Evolutionary conservation across 2,113 vertebrate genomes (phyloP).

Genomic region (Oncorhynchus clarkii): DNA sequence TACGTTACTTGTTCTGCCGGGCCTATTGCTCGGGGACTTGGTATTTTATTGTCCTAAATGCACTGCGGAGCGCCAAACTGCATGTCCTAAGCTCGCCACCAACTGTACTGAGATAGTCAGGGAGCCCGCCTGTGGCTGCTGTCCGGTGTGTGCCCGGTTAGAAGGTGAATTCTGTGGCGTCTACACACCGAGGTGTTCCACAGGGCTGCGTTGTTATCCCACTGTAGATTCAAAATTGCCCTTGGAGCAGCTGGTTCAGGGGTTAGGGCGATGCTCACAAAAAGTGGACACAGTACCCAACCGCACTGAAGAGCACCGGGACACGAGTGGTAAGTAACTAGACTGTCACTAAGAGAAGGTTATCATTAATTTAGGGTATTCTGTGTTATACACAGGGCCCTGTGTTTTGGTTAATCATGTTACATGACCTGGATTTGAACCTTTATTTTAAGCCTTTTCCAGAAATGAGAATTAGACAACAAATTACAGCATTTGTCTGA

Average conservation of each 20-base stretch:
- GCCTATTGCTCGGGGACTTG: conserved; percentile 65
- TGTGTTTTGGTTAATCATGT: not conserved
- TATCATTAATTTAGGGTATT: not conserved
- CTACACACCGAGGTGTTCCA: conserved; percentile 86
- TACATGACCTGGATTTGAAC: too few species aligned
- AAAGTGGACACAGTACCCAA: conserved; percentile 68
- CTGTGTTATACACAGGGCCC: not conserved
- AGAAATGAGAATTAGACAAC: too few species aligned
- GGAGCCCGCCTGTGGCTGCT: conserved; percentile 87
- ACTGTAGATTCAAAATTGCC: conserved; percentile 76
- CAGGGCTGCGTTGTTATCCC: conserved; percentile 84
- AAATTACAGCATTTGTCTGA: too few species aligned
- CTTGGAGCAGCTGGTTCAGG: conserved; percentile 84
- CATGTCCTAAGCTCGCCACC: conserved; percentile 61
- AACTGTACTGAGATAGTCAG: conserved; percentile 80
- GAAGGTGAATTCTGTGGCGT: conserved; percentile 85
- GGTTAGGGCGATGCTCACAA: conserved; percentile 81
- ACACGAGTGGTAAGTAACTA: conserved; percentile 61
- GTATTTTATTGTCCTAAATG: conserved; percentile 87
- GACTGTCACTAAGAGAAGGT: not conserved
- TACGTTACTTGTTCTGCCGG: conserved; percentile 46
- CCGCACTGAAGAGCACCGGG: conserved; percentile 52
- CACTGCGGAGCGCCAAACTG: conserved; percentile 70
- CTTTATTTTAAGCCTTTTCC: not conserved
- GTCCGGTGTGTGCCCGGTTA: conserved; percentile 78